phyloP scores from a whole-genome alignment of 2,797 vertebrate species.

The Hippoglossus hippoglossus region DNA sequence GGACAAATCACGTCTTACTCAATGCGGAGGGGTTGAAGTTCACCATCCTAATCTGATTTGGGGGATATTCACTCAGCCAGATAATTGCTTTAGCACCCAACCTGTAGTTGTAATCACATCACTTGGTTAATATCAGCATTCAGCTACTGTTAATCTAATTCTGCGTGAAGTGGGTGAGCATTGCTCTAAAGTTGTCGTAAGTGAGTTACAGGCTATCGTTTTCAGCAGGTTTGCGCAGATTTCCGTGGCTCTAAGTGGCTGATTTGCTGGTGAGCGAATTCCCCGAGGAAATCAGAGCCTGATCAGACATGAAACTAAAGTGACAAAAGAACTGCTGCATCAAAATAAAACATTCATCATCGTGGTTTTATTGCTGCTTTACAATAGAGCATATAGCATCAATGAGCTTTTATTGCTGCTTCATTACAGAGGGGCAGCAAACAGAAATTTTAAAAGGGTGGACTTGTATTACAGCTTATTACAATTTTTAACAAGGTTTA shows the following conservation, averaged over 20 bases:
- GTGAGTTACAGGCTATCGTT: conserved; percentile 81
- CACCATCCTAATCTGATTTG: conserved; percentile 78
- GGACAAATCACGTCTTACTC: conserved; percentile 64
- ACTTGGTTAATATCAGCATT: conserved; percentile 84
- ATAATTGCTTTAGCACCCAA: conserved; percentile 85
- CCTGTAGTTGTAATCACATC: conserved; percentile 85
- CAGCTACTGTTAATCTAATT: conserved; percentile 80
- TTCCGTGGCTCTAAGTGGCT: conserved; percentile 70
- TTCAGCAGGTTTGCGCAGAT: conserved; percentile 76
- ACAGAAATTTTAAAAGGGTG: conserved; percentile 1
- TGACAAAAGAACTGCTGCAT: conserved; percentile 65
- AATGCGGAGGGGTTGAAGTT: conserved; percentile 75
- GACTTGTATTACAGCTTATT: conserved; percentile 5
- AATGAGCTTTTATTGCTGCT: conserved; percentile 18
- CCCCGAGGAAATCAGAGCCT: conserved; percentile 79
- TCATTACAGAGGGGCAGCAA: conserved; percentile 12
- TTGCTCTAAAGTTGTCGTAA: conserved; percentile 77
- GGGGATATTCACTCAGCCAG: conserved; percentile 79
- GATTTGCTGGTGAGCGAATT: conserved; percentile 60
- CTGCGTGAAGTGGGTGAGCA: conserved; percentile 67
- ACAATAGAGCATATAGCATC: conserved; percentile 12
- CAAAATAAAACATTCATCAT: conserved; percentile 71
- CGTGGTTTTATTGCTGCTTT: conserved; percentile 17
- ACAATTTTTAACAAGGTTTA: background rate
- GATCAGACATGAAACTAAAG: conserved; percentile 69